A percentile compares a stretch with the other conserved stretches of the same genome.
Evolutionary conservation across 2,797 vertebrate species (phyloP).

Genomic region (Falco concolor): DNA sequence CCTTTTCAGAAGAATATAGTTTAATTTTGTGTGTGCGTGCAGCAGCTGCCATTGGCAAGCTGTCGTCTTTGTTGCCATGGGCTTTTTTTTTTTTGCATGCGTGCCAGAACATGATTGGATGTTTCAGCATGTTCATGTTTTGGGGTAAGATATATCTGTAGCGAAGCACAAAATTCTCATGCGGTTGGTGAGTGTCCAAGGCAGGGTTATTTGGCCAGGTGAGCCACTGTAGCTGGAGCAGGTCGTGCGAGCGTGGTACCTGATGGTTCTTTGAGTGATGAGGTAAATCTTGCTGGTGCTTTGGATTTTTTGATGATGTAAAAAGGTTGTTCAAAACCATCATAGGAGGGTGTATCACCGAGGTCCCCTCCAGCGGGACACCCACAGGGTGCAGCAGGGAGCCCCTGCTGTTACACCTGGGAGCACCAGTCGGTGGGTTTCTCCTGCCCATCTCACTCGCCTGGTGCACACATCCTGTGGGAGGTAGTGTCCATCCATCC

Average conservation of each 20-base stretch:
- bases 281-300: background rate
- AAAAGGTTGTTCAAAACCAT: background rate
- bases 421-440: fast-evolving
- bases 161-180: constrained; percentile 11
- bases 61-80: constrained; percentile 72
- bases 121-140: constrained; percentile 30
- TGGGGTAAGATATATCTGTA: constrained; percentile 49
- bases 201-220: background rate
- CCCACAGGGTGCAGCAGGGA: background rate
- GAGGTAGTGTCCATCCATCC: background rate
- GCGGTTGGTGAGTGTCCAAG: background rate
- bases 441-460: background rate
- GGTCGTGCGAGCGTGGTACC: background rate
- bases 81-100: constrained; percentile 59
- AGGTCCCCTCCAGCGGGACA: background rate
- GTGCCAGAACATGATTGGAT: constrained; percentile 68
- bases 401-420: background rate
- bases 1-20: constrained; percentile 64
- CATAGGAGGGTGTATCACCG: background rate
- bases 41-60: constrained; percentile 70
- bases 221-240: background rate
- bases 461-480: background rate
- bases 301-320: background rate
- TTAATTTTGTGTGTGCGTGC: constrained; percentile 65
- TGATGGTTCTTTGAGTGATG: background rate